Base-by-base conservation (phyloP, 1,140 invertebrate species). In the Rhyzopertha dominica region DNA sequence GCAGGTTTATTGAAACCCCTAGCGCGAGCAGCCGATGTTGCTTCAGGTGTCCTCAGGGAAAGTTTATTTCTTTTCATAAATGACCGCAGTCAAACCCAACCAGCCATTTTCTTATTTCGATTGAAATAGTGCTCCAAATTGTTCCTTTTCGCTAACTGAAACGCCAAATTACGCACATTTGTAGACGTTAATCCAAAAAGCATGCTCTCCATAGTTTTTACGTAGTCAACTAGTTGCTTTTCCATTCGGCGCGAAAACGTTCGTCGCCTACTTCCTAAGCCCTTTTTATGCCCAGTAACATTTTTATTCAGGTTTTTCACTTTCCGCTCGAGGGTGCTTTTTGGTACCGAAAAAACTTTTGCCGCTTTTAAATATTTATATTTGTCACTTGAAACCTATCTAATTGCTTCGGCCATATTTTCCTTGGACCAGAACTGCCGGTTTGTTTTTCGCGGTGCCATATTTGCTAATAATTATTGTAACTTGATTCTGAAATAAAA, bases 1-100 rank as follows among this genome's bases (percentile, higher is more conserved):
- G 37, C 39, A 19, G 42, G 29, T 45, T 51, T 35, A 40, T 46
- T 39, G 26, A 47, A 51, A 32, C 54, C 37, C 35, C 19, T 13
- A 13, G 49, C 30, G 12, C 10, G 25, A n/a, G 26, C 17, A 28
- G 32, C 32, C 18, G 26, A 40, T 10, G 45, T 49, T 16, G 25
- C 19, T 26, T 32, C 37, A 12, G 37, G 39, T 17, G 12, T 34
- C 13, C 30, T 19, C 28, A 43, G 14, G 35, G 24, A 17, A 8
- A 43, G 18, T 12, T 12, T 22, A 43, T 64, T 43, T 26, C 59
- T 39, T 32, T 52, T 59, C 22, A 62, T 39, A 49, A 64, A 66
- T 19, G 51, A 52, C 4, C 50, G 34, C 2, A 59, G 13, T 61
- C 61, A 65, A 37, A 59, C 53, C 18, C 43, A 32, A 16, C 59